Percentiles rank a stretch among this genome's conserved stretches.
Conservation (phyloP, 2,888 invertebrate genomes). For the Macrophya alboannulata region DNA sequence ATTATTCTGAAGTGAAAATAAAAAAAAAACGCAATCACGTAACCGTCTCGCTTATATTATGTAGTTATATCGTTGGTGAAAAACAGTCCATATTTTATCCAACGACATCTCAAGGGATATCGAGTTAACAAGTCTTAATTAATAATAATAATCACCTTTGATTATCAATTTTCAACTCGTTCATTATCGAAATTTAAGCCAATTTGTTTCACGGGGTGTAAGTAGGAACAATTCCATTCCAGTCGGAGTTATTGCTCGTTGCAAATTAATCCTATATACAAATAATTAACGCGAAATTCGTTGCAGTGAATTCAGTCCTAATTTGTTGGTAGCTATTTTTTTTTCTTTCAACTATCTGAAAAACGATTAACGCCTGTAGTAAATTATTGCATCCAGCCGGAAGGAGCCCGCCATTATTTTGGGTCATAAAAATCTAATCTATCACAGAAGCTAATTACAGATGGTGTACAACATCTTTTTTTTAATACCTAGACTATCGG, state of each 20-base stretch:
- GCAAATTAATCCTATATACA: not conserved
- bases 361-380: not conserved
- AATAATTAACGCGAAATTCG: not conserved
- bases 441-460: conserved; percentile 1
- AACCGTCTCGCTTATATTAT: not conserved
- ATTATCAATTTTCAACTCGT: not conserved
- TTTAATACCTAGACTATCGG: conserved; percentile 17
- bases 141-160: conserved; percentile 2
- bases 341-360: not conserved
- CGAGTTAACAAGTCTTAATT: not conserved
- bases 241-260: not conserved
- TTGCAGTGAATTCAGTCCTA: not conserved
- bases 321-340: not conserved
- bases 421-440: conserved; percentile 9
- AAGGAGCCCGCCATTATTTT: not conserved
- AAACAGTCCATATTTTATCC: not conserved
- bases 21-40: not conserved
- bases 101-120: not conserved
- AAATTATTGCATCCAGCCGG: not conserved
- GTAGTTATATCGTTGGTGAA: not conserved
- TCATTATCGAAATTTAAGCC: not conserved
- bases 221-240: not conserved
- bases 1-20: not conserved
- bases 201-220: not conserved
- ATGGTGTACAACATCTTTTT: conserved; percentile 3